Percentiles rank a stretch among this genome's conserved stretches.
phyloP scores from a whole-genome alignment of 1,140 invertebrate genomes.

The Pachypeltis micranthus region DNA sequence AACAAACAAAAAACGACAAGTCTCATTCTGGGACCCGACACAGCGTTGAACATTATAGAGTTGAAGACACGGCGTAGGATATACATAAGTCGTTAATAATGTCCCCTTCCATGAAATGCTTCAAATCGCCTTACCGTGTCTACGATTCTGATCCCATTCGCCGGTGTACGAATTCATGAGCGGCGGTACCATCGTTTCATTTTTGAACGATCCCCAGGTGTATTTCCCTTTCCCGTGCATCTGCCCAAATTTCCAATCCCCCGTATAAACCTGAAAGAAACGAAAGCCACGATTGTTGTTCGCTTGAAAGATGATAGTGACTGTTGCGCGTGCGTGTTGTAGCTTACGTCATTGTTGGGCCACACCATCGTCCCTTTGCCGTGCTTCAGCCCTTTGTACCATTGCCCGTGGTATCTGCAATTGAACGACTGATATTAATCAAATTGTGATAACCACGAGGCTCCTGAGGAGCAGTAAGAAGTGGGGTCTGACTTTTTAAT shows the following conservation, averaged over 20 bases:
- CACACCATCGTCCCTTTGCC: constrained; percentile 44
- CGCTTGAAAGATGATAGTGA: too few species aligned
- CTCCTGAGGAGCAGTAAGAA: background rate
- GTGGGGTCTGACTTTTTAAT: too few species aligned
- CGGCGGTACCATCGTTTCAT: constrained; percentile 39
- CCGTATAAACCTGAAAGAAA: constrained; percentile 38
- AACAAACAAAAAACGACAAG: too few species aligned
- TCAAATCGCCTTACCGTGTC: constrained; percentile 34
- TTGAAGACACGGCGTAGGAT: too few species aligned
- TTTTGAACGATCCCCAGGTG: constrained; percentile 38
- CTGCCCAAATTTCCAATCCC: constrained; percentile 41
- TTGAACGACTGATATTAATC: too few species aligned
- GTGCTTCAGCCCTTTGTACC: constrained; percentile 37
- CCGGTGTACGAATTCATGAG: constrained; percentile 40
- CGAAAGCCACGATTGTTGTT: background rate
- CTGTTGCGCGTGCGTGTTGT: too few species aligned
- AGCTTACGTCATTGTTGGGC: constrained; percentile 41
- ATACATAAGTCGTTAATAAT: too few species aligned
- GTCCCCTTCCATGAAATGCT: background rate
- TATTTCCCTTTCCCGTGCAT: constrained; percentile 41
- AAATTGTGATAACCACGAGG: constrained; percentile 33
- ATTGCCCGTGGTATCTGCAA: constrained; percentile 41
- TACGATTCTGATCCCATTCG: constrained; percentile 37
- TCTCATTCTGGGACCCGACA: too few species aligned
- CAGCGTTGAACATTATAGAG: too few species aligned